Conservation (phyloP, 30 jellyfish, hydroid and myxozoan species). For the Hydra vulgaris region DNA sequence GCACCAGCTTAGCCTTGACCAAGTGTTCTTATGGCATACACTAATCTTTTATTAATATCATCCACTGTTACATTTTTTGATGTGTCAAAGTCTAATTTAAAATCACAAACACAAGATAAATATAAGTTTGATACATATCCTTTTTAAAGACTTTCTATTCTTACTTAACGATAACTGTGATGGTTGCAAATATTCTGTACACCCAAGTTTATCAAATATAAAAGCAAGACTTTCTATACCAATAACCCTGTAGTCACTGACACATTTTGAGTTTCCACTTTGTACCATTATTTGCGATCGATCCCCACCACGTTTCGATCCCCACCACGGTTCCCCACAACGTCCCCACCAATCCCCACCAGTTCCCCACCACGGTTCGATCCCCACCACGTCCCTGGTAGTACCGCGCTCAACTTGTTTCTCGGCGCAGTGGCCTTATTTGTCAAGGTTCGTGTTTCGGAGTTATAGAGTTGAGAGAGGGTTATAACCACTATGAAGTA, state of each 20-base stretch:
- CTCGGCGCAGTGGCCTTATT: too few relatives aligned
- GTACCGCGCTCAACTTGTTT: too few relatives aligned
- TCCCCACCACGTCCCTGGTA: too few relatives aligned
- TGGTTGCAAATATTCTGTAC: neutral
- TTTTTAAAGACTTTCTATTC: neutral
- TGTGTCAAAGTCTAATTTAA: neutral
- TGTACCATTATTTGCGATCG: neutral
- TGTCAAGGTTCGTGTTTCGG: too few relatives aligned
- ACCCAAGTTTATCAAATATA: neutral
- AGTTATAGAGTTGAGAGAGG: too few relatives aligned
- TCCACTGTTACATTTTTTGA: neutral
- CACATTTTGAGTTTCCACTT: neutral
- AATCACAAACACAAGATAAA: neutral
- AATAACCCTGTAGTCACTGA: neutral
- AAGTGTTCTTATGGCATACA: too few relatives aligned
- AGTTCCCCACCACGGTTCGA: too few relatives aligned
- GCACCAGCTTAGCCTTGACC: too few relatives aligned
- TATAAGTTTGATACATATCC: neutral
- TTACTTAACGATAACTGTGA: neutral
- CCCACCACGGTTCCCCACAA: too few relatives aligned
- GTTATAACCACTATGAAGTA: too few relatives aligned
- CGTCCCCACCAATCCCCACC: too few relatives aligned
- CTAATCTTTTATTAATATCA: neutral
- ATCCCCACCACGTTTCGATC: too few relatives aligned
- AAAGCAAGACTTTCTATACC: neutral